Evolutionary conservation across 2,113 vertebrate genomes (phyloP).

Genomic region (Prolemur simus): DNA sequence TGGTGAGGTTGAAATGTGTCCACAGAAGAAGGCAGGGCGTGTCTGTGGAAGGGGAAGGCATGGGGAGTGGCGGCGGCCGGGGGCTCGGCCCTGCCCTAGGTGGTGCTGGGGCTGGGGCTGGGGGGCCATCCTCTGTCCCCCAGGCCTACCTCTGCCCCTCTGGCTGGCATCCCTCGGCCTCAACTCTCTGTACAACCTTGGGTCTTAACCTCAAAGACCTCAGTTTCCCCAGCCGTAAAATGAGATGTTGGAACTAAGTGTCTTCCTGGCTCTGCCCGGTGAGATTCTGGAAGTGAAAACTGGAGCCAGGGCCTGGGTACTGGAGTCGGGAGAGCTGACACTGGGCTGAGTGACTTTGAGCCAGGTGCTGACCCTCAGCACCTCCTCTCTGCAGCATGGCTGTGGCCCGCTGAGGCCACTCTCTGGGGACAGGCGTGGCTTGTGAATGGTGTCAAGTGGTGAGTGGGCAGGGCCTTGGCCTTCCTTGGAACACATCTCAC

Average conservation of each 20-base stretch:
- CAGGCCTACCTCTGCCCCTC: not conserved
- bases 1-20: conserved; percentile 90
- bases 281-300: not conserved
- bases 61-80: conserved; percentile 53
- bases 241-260: not conserved
- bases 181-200: not conserved
- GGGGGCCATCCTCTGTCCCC: not conserved
- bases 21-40: conserved; percentile 87
- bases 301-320: not conserved
- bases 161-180: not conserved
- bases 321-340: not conserved
- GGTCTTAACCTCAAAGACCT: not conserved
- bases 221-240: not conserved
- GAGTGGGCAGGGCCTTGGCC: not conserved
- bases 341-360: not conserved
- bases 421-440: not conserved
- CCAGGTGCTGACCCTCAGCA: not conserved
- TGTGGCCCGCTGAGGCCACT: not conserved
- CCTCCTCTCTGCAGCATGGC: not conserved
- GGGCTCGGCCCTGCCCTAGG: not conserved
- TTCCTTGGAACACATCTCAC: not conserved
- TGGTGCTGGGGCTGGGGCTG: not conserved
- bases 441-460: not conserved
- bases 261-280: not conserved
- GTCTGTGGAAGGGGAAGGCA: conserved; percentile 79